Evolutionary conservation across 2,113 vertebrate genomes (phyloP).

Genomic region (Psilopsiagon aurifrons): DNA sequence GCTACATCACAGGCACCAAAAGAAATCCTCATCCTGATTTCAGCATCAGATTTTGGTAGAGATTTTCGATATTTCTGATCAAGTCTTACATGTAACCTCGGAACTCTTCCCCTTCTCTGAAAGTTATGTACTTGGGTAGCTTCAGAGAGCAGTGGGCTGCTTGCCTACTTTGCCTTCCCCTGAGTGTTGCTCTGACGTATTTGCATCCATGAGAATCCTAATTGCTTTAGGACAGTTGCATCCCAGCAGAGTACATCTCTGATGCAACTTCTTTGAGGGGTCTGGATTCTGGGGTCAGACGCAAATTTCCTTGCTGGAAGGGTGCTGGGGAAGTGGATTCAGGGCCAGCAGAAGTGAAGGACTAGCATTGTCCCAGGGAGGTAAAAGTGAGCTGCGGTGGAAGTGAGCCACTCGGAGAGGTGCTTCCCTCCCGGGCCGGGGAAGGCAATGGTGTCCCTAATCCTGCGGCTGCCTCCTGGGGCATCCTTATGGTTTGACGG

Average conservation of each 20-base stretch:
- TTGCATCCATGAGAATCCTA: background rate
- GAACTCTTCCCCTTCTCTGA: background rate
- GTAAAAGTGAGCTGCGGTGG: background rate
- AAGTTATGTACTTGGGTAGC: background rate
- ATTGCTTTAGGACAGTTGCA: background rate
- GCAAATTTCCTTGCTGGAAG: background rate
- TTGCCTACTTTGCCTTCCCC: background rate
- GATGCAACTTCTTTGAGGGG: background rate
- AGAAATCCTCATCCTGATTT: background rate
- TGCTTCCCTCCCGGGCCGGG: background rate
- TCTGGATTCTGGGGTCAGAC: background rate
- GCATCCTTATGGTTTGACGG: background rate
- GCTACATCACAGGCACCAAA: background rate
- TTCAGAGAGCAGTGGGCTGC: background rate
- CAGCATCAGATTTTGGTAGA: background rate
- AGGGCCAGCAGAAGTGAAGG: background rate
- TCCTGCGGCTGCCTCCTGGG: background rate
- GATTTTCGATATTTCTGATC: background rate
- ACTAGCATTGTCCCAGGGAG: background rate
- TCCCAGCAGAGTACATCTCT: background rate
- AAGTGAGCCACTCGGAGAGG: rapidly evolving
- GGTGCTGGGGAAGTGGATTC: background rate
- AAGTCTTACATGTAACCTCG: background rate
- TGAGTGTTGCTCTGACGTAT: background rate
- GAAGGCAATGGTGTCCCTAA: background rate